Conservation (phyloP, 1,140 invertebrate genomes). For the Mylabris phalerata region DNA sequence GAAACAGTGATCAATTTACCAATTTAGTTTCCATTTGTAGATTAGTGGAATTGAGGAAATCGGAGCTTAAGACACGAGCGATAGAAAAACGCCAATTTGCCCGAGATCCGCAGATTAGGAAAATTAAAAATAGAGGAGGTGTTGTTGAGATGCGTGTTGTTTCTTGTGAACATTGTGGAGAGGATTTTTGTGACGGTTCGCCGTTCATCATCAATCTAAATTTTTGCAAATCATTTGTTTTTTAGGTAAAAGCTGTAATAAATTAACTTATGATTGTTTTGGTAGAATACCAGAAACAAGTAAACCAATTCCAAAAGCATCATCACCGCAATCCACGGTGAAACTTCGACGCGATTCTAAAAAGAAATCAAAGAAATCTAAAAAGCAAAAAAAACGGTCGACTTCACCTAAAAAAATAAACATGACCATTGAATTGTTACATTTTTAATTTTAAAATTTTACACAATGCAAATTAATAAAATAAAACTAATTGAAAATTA, state of each 20-base stretch:
- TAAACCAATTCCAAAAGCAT: slow-evolving; percentile 17
- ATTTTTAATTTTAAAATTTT: slow-evolving; percentile 1
- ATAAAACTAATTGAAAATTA: neutral
- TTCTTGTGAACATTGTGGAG: slow-evolving; percentile 71
- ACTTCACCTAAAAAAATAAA: slow-evolving; percentile 27
- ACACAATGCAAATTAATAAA: neutral
- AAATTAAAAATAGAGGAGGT: slow-evolving; percentile 69
- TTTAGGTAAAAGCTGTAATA: slow-evolving; percentile 42
- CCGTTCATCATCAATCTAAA: no score
- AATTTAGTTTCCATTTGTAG: slow-evolving; percentile 37
- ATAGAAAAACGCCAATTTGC: slow-evolving; percentile 56
- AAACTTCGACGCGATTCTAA: slow-evolving; percentile 30
- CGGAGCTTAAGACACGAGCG: slow-evolving; percentile 60
- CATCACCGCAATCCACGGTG: slow-evolving; percentile 11
- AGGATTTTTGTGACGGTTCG: slow-evolving; percentile 73
- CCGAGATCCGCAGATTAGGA: slow-evolving; percentile 57
- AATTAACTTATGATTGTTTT: slow-evolving; percentile 48
- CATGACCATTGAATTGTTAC: neutral
- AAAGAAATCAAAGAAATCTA: slow-evolving; percentile 24
- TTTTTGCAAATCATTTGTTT: neutral
- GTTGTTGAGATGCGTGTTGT: slow-evolving; percentile 68
- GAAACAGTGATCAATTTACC: neutral
- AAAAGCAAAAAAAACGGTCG: slow-evolving; percentile 23
- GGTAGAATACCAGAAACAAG: slow-evolving; percentile 39
- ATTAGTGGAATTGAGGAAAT: slow-evolving; percentile 73